Conservation (phyloP, 2,113 vertebrate species). For the Benitochromis conjunctus region DNA sequence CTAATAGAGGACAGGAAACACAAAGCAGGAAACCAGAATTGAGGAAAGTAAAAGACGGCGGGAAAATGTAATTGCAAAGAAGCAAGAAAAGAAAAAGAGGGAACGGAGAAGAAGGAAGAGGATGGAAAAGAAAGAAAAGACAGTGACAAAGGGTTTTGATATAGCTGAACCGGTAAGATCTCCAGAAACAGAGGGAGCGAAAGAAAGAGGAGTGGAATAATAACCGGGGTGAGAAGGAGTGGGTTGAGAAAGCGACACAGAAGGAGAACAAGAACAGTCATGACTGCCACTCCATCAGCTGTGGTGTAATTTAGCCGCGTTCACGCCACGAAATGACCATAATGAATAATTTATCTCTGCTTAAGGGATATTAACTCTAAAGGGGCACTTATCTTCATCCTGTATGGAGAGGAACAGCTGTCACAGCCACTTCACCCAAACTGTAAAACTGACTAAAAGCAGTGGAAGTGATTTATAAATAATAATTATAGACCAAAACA, state of each 20-base stretch:
- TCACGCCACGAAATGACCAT: slow-evolving; percentile 38
- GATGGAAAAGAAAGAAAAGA: background rate
- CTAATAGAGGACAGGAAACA: background rate
- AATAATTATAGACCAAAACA: background rate
- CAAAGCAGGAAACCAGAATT: background rate
- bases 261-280: slow-evolving; percentile 9
- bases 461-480: background rate
- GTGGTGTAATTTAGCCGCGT: slow-evolving; percentile 20
- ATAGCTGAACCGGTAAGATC: background rate
- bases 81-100: background rate
- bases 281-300: slow-evolving; percentile 44
- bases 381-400: background rate
- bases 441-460: background rate
- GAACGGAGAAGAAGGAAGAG: background rate
- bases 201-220: background rate
- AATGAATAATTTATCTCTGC: slow-evolving; percentile 54
- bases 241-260: background rate
- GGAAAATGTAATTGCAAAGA: background rate
- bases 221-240: background rate
- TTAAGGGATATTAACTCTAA: slow-evolving; percentile 38
- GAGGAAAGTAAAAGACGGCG: background rate
- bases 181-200: background rate
- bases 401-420: slow-evolving; percentile 2
- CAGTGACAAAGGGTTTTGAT: background rate
- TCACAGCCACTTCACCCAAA: background rate